Conservation (phyloP, 1,140 invertebrate genomes). For the Nasonia longicornis region DNA sequence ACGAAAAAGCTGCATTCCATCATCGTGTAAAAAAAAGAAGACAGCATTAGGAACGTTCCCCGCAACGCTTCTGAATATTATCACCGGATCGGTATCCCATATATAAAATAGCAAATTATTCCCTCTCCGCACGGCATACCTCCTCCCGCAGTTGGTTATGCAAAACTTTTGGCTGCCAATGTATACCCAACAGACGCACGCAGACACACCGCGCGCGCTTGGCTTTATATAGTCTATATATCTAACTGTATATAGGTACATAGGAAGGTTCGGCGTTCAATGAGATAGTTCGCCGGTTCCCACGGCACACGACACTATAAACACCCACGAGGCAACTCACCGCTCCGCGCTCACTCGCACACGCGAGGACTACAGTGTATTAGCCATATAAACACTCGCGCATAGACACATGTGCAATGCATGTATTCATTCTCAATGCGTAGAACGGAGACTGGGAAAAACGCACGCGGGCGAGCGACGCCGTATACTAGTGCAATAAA, state of each 20-base stretch:
- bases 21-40: too few species aligned
- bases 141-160: conserved; percentile 23
- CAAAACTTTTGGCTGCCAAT: conserved; percentile 41
- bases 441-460: conserved; percentile 29
- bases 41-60: too few species aligned
- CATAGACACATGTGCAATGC: background rate
- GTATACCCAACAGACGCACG: background rate
- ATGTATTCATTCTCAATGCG: conserved; percentile 27
- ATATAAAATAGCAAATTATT: conserved; percentile 16
- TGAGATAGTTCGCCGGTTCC: conserved; percentile 44
- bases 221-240: background rate
- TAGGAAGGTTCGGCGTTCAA: conserved; percentile 42
- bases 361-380: background rate
- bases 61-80: conserved; percentile 8
- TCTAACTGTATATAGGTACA: background rate
- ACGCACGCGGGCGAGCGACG: background rate
- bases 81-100: conserved; percentile 22
- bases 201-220: background rate
- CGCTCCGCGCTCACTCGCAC: background rate
- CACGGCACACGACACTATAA: conserved; percentile 47
- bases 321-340: conserved; percentile 35
- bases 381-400: background rate
- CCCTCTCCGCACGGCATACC: background rate
- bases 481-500: background rate
- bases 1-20: too few species aligned